These are phyloP conservation scores for Drosophila arawakana DNA, from an alignment of 1,140 invertebrate species.

Conservation along the genomic window DNA sequence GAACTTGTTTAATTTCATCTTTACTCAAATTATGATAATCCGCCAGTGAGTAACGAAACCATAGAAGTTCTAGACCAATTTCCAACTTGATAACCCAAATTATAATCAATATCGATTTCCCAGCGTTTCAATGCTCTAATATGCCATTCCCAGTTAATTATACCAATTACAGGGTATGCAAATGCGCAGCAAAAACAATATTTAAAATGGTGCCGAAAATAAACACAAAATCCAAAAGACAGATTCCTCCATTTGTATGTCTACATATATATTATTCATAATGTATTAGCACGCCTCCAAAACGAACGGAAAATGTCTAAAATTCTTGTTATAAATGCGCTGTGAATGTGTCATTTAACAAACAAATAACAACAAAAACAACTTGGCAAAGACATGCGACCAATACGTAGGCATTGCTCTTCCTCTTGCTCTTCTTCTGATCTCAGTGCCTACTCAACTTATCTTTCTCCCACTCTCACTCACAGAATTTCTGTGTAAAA, in stretches of 20 bases:
- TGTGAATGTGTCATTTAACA: slow-evolving; percentile 68
- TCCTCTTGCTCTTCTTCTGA: slow-evolving; percentile 10
- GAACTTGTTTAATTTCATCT: too few species aligned
- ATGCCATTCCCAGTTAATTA: neutral
- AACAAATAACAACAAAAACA: slow-evolving; percentile 41
- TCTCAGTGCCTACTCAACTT: slow-evolving; percentile 1
- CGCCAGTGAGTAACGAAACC: too few species aligned
- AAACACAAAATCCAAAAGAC: slow-evolving; percentile 40
- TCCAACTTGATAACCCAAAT: neutral
- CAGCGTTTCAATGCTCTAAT: neutral
- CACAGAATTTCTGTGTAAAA: slow-evolving; percentile 52
- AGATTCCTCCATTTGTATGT: slow-evolving; percentile 43
- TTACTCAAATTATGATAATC: too few species aligned
- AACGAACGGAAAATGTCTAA: slow-evolving; percentile 25
- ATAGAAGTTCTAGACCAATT: too few species aligned
- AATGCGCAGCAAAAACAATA: slow-evolving; percentile 23
- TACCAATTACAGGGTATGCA: slow-evolving; percentile 10
- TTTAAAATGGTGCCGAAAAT: slow-evolving; percentile 31
- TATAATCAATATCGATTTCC: neutral
- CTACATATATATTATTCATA: slow-evolving; percentile 66
- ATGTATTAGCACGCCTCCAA: slow-evolving; percentile 66
- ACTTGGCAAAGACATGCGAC: slow-evolving; percentile 62
- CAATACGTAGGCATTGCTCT: slow-evolving; percentile 51
- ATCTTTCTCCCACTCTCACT: neutral
- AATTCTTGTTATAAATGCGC: slow-evolving; percentile 62